phyloP scores from a whole-genome alignment of 37 sponge, comb jelly and placozoan species.

The Crambe crambe region DNA sequence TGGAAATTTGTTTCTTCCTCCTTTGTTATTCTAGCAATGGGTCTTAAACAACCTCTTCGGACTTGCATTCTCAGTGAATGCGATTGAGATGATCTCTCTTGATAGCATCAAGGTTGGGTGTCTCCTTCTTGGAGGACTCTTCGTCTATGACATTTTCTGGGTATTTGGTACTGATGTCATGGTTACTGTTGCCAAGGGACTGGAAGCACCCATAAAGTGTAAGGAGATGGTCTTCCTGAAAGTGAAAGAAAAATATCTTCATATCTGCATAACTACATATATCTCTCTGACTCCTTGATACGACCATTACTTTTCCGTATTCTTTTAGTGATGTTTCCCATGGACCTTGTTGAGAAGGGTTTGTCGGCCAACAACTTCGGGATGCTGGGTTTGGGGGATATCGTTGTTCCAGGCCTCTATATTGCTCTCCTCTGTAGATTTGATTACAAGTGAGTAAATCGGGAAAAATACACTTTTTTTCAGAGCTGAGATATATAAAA shows the following conservation, averaged over 20 bases:
- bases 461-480: too few relatives aligned
- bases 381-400: constrained; percentile 98
- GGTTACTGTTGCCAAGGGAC: constrained; percentile 96
- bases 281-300: too few relatives aligned
- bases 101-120: constrained; percentile 92
- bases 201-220: constrained; percentile 99
- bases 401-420: constrained; percentile 93
- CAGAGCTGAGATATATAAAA: too few relatives aligned
- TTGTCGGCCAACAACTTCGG: constrained; percentile 64
- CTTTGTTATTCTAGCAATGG: constrained; percentile 80
- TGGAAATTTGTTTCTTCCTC: neutral
- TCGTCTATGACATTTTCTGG: constrained; percentile 99
- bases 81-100: constrained; percentile 94
- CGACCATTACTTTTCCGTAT: too few relatives aligned
- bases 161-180: constrained; percentile 99
- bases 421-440: constrained; percentile 93
- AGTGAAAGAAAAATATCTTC: too few relatives aligned
- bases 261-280: too few relatives aligned
- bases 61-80: constrained; percentile 89
- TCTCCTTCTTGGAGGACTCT: constrained; percentile 92
- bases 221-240: neutral
- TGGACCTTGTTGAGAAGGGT: constrained; percentile 46
- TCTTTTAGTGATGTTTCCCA: constrained; percentile 30
- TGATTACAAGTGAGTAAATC: constrained; percentile 73
- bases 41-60: constrained; percentile 94